phyloP scores from a whole-genome alignment of 1,140 invertebrate genomes.

The Drosophila pallidifrons region DNA sequence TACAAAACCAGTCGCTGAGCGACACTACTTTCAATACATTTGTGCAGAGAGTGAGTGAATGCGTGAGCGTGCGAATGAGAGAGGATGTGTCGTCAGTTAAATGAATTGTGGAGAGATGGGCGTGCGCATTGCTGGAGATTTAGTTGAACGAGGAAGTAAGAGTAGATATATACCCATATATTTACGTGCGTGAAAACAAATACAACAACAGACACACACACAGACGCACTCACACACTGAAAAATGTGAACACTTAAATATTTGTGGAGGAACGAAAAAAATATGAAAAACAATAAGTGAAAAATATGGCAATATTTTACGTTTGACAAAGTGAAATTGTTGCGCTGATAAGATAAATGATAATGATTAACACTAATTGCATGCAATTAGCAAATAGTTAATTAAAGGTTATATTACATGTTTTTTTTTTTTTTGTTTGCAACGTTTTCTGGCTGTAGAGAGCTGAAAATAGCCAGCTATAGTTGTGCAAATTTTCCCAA shows the following conservation, averaged over 20 bases:
- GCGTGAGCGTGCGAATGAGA: conserved; percentile 4
- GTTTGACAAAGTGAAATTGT: conserved; percentile 9
- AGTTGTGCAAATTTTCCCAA: conserved; percentile 54
- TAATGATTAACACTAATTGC: not conserved
- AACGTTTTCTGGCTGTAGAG: no score
- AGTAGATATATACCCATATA: not conserved
- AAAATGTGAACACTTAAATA: conserved; percentile 3
- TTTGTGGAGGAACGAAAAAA: conserved; percentile 13
- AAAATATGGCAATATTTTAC: conserved; percentile 8
- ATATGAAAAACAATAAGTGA: conserved; percentile 18
- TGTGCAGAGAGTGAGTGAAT: conserved; percentile 3
- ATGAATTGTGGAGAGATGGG: conserved; percentile 27
- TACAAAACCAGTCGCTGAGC: conserved; percentile 25
- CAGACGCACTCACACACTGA: not conserved
- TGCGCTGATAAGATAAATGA: conserved; percentile 7
- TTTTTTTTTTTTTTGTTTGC: no score
- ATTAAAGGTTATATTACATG: not conserved
- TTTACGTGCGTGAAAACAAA: conserved; percentile 4
- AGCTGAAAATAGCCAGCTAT: conserved; percentile 18
- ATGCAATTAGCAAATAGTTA: conserved; percentile 16
- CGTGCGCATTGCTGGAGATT: conserved; percentile 52
- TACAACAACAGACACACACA: conserved; percentile 6
- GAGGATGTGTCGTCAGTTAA: conserved; percentile 4
- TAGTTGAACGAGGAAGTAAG: conserved; percentile 18
- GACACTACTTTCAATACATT: not conserved